Conservation (phyloP, 2,888 invertebrate species). For the Kryphioiulus occultus region DNA sequence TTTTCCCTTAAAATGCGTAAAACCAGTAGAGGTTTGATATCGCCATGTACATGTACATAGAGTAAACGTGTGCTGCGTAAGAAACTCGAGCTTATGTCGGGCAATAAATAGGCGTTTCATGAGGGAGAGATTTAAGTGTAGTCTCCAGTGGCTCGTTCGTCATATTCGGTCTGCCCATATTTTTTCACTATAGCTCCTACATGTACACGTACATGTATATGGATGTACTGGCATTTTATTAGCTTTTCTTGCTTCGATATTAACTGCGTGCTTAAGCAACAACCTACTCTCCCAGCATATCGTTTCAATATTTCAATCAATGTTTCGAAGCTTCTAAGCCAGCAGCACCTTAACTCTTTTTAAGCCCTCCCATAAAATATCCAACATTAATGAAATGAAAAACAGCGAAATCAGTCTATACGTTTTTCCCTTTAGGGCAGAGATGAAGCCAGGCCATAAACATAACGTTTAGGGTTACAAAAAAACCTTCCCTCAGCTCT, state of each 20-base stretch:
- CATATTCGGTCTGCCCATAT: background rate
- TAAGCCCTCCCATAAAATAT: background rate
- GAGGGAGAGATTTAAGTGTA: background rate
- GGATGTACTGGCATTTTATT: constrained; percentile 5
- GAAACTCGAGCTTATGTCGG: background rate
- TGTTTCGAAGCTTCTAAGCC: background rate
- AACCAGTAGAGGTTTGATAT: no score
- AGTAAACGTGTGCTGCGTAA: background rate
- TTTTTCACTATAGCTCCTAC: background rate
- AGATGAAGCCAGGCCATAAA: background rate
- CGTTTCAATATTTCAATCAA: constrained; percentile 5
- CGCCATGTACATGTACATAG: background rate
- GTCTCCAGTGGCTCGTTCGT: background rate
- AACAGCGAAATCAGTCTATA: background rate
- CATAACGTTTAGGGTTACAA: background rate
- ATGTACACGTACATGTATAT: background rate
- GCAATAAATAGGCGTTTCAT: background rate
- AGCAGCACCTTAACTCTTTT: background rate
- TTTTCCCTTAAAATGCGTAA: no score
- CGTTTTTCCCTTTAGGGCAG: background rate
- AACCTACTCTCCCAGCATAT: background rate
- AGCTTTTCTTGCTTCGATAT: background rate
- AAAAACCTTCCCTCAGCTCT: background rate
- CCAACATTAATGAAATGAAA: constrained; percentile 4
- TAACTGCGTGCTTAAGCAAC: background rate